Base-by-base conservation (phyloP, 2,888 invertebrate genomes). In the Fragum fragum region DNA sequence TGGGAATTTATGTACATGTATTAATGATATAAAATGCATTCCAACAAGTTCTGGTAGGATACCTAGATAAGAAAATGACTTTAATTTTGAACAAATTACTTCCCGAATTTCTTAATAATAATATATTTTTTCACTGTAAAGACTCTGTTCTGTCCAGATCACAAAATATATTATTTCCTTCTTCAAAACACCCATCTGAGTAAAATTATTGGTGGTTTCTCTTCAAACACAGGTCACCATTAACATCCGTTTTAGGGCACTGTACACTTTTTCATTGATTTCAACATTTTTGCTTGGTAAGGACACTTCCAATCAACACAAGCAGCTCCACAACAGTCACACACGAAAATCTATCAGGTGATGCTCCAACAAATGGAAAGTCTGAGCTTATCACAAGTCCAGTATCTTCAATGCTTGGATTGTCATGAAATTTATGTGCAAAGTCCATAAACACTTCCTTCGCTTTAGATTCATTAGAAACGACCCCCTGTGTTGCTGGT, bases 341-440 rank as follows among this genome's bases (percentile, higher is more conserved):
- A 86, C 6, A 71, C 23, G 3, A 74, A 76, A n/a, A 80, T 61
- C 79, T 75, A 74, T 87, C 87, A 32, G 87, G 81, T 23, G 79
- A 84, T 14, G 87, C 87, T 21, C 84, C 86, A 66, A 84, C 52
- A 23, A 47, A 78, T 42, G 83, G 80, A 61, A 55, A 16, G n/a
- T 71, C 75, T 23, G 23, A 16, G 36, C 66, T 73, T 0, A 84
- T 77, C 2, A 71, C 32, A 36, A 86, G 66, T 47, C 84, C 86
- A 76, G 73, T 55, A 14, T 78, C 68, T 21, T 59, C 21, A n/a
- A 80, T 6, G 16, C 52, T 5, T 39, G 76, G 39, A 36, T 79
- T 78, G 21, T 73, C 74, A 72, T 83, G 81, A 2, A 47, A 16
- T 5, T 47, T 18, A 26, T 16, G 18, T 39, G 73, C 78, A n/a